phyloP scores from a whole-genome alignment of 2,888 invertebrate genomes.

The Acleris holmiana region DNA sequence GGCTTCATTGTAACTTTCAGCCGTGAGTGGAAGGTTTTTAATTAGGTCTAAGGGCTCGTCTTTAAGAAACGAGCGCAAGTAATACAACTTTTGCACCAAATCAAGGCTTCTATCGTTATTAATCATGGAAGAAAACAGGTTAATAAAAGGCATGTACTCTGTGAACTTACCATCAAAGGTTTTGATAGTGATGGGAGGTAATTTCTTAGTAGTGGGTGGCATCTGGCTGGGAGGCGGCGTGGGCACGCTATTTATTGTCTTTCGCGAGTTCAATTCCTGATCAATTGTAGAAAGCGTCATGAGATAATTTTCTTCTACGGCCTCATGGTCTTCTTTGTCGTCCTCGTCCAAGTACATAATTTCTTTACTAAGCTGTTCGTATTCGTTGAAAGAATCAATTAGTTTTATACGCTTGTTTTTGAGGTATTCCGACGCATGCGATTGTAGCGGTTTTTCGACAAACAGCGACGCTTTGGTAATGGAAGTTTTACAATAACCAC shows the following conservation, averaged over 20 bases:
- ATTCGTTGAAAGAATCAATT: not conserved
- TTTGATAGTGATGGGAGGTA: not conserved
- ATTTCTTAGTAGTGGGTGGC: too few relatives aligned
- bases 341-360: not conserved
- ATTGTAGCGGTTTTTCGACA: too few relatives aligned
- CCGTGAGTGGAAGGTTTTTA: conserved; percentile 37
- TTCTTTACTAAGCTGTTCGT: not conserved
- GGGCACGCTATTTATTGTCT: not conserved
- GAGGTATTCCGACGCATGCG: too few relatives aligned
- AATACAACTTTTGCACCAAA: conserved; percentile 34
- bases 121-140: conserved; percentile 30
- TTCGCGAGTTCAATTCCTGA: not conserved
- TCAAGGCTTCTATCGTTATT: conserved; percentile 26
- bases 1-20: conserved; percentile 33
- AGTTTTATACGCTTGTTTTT: too few relatives aligned
- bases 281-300: not conserved
- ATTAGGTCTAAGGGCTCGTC: conserved; percentile 37
- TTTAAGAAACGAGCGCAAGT: conserved; percentile 29
- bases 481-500: too few relatives aligned
- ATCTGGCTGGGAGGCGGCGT: not conserved
- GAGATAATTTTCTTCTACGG: not conserved
- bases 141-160: conserved; percentile 37
- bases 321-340: not conserved
- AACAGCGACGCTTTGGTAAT: too few relatives aligned
- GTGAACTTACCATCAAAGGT: conserved; percentile 37